phyloP scores from a whole-genome alignment of 2,113 vertebrate species.

The Opisthocomus hoazin region DNA sequence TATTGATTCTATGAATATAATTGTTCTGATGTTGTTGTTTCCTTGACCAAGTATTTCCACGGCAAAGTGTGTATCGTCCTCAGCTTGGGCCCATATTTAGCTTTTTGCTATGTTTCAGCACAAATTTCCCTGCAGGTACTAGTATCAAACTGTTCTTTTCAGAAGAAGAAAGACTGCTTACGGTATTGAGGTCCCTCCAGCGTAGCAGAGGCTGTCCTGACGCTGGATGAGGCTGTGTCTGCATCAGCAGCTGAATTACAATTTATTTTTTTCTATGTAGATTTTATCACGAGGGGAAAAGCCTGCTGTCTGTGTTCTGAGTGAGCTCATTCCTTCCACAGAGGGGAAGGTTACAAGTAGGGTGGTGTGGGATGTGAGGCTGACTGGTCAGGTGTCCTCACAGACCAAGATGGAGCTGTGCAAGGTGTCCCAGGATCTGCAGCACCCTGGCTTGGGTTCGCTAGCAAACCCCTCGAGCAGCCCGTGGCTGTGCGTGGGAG shows the following conservation, averaged over 20 bases:
- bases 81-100: not conserved
- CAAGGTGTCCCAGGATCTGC: not conserved
- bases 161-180: not conserved
- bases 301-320: not conserved
- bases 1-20: not conserved
- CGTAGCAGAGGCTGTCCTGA: not conserved
- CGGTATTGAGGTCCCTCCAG: not conserved
- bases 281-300: not conserved
- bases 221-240: not conserved
- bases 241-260: not conserved
- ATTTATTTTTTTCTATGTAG: not conserved
- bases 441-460: not conserved
- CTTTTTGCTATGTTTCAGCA: not conserved
- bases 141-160: not conserved
- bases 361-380: too few relatives aligned
- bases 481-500: not conserved
- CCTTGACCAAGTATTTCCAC: not conserved
- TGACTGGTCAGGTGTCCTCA: not conserved
- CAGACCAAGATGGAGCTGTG: rapidly evolving
- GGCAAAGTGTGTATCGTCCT: not conserved
- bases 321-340: not conserved
- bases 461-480: not conserved
- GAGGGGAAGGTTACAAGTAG: not conserved
- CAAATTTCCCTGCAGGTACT: not conserved
- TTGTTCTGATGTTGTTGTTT: not conserved